Evolutionary conservation across 2,888 invertebrate genomes (phyloP), one percentile per base, ranked within the genome.

Genomic region (Sphinx pinastri): DNA sequence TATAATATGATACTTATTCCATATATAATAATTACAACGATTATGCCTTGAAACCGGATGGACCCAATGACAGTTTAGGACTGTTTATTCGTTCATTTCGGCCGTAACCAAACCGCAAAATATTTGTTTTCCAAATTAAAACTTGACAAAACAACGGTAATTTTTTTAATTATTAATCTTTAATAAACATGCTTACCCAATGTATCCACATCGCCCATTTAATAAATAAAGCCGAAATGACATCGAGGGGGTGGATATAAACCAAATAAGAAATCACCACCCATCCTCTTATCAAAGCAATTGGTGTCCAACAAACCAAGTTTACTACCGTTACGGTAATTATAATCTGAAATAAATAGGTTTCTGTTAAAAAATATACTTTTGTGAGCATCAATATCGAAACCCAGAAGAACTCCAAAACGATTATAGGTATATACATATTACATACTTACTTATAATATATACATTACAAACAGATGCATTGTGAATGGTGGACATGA

Each of bases 231-330:
- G 74, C 78, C n/a, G 89, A 82, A 11, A 88, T 83, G 55, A 81
- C 74, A 11, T 83, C 72, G 12, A 79, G 52, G 12, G 80, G 76
- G 2, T 80, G 75, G 14, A 79, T 73, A 51, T 80, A 74, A 6
- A 87, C 19, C n/a, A 87, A 72, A 66, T 86, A 84, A 0, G 83
- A 78, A 14, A 88, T 13, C 11, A 91, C 78, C 49, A 91, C 87
- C 79, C 84, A 84, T n/a, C 84, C 86, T 63, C 90, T 83, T 69
- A 91, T 76, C 54, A 89, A 12, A 1, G 87, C 88, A 31, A 90
- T 88, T 0, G 94, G 93, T 25, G 84, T 73, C 94, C 94, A 94
- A 75, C 91, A 88, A 1, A 88, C 47, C 69, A 92, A 76, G 69
- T 89, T 89, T 52, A 88, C 78, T 2, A 84, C 47, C 1, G 88